phyloP scores from a whole-genome alignment of 2,113 vertebrate species.

The Sardina pilchardus region DNA sequence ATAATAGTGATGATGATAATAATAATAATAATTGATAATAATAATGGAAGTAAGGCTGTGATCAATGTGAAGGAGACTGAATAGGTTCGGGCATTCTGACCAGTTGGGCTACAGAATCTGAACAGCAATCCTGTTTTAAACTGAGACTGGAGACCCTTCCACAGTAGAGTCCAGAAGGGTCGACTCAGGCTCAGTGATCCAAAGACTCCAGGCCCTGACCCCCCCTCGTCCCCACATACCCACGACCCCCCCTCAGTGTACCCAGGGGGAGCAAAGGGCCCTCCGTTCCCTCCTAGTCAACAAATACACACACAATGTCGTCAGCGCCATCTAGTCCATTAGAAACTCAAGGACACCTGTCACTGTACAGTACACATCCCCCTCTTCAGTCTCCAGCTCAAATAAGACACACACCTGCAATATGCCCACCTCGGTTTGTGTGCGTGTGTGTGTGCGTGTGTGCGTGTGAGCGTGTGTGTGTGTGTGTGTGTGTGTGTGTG shows the following conservation, averaged over 20 bases:
- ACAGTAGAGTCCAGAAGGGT: not conserved
- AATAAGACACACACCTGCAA: not conserved
- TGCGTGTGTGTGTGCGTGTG: not conserved
- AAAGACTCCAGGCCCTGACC: slow-evolving; percentile 14
- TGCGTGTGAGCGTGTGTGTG: not conserved
- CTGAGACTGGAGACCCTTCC: not conserved
- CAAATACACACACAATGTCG: not conserved
- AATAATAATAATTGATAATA: not conserved
- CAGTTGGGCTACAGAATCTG: slow-evolving; percentile 1
- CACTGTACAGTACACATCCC: not conserved
- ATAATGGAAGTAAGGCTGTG: slow-evolving; percentile 4
- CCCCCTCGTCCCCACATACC: too few species aligned
- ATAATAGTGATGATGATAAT: not conserved
- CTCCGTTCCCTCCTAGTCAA: not conserved
- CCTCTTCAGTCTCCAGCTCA: not conserved
- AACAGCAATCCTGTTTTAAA: not conserved
- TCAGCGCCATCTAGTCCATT: not conserved
- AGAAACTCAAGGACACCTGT: not conserved
- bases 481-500: not conserved
- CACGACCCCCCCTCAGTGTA: too few species aligned
- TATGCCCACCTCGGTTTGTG: not conserved
- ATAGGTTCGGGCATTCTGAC: not conserved
- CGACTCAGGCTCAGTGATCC: slow-evolving; percentile 11
- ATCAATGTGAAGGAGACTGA: slow-evolving; percentile 6
- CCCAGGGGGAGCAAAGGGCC: not conserved